Percentiles rank a stretch among this genome's conserved stretches.
These are phyloP conservation scores for Patella pellucida DNA, from an alignment of 2,888 invertebrate genomes.

Conservation along the genomic window DNA sequence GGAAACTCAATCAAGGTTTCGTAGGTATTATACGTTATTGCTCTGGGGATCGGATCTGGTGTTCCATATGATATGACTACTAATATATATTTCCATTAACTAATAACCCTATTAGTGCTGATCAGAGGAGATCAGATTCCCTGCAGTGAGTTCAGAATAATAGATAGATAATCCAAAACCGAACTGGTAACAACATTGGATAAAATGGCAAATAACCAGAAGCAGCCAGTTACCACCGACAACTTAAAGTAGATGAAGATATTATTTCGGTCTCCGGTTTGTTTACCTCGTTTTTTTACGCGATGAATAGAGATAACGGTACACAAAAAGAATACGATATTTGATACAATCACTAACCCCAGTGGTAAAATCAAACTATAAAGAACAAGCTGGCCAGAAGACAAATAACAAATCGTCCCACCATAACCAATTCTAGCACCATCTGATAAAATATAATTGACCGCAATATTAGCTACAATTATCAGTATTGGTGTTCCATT, in stretches of 20 bases:
- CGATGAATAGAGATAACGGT: constrained; percentile 38
- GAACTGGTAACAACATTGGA: constrained; percentile 34
- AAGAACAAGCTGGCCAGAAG: constrained; percentile 22
- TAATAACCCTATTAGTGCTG: too few species aligned
- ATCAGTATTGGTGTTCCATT: constrained; percentile 14
- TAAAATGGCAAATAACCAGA: constrained; percentile 46
- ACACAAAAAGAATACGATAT: constrained; percentile 40
- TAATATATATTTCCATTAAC: too few species aligned
- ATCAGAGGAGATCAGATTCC: constrained; percentile 32
- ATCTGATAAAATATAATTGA: constrained; percentile 9
- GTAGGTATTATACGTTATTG: too few species aligned
- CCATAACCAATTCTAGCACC: constrained; percentile 32
- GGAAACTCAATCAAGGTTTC: too few species aligned
- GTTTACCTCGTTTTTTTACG: constrained; percentile 12
- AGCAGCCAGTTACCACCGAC: constrained; percentile 44
- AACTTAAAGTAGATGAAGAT: constrained; percentile 43
- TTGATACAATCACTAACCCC: constrained; percentile 37
- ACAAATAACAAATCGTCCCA: constrained; percentile 34
- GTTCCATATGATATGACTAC: too few species aligned
- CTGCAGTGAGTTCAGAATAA: constrained; percentile 43
- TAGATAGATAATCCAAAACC: constrained; percentile 38
- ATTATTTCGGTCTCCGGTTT: constrained; percentile 27
- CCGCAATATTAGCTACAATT: constrained; percentile 20
- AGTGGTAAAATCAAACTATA: constrained; percentile 47
- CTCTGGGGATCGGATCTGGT: too few species aligned